These are phyloP conservation scores for Harpagoxenus sublaevis DNA, from an alignment of 2,888 invertebrate species.

Conservation along the genomic window DNA sequence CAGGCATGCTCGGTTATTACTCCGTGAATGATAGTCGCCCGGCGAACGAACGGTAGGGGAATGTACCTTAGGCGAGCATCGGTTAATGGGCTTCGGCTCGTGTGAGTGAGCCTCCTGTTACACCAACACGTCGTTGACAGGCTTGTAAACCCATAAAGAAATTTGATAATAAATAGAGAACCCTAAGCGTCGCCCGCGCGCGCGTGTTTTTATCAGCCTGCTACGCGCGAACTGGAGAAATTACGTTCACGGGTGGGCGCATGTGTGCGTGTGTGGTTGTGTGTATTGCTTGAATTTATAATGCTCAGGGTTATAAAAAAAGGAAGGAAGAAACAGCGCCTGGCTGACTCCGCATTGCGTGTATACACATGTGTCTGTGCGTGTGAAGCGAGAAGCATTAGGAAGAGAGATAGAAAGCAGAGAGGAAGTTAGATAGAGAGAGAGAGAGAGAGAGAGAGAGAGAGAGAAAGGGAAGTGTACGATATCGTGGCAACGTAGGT, in stretches of 20 bases:
- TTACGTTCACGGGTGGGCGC: slow-evolving; percentile 57
- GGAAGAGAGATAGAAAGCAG: slow-evolving; percentile 49
- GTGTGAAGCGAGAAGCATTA: slow-evolving; percentile 40
- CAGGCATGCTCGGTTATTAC: slow-evolving; percentile 74
- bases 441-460: not conserved
- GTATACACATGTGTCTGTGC: slow-evolving; percentile 37
- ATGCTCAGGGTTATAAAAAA: slow-evolving; percentile 80
- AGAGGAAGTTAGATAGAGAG: not conserved
- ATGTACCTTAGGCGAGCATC: slow-evolving; percentile 55
- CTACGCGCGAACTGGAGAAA: slow-evolving; percentile 63
- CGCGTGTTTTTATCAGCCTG: slow-evolving; percentile 73
- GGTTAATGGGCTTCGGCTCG: slow-evolving; percentile 61
- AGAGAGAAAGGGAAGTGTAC: not conserved
- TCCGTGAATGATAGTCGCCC: slow-evolving; percentile 75
- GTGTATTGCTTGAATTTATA: slow-evolving; percentile 81
- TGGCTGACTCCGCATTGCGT: slow-evolving; percentile 49
- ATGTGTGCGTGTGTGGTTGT: slow-evolving; percentile 31
- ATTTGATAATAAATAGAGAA: slow-evolving; percentile 85
- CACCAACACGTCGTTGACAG: slow-evolving; percentile 77
- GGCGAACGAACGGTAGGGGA: slow-evolving; percentile 68
- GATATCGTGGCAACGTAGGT: slow-evolving; percentile 65
- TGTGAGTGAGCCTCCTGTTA: slow-evolving; percentile 57
- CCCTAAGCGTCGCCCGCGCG: slow-evolving; percentile 47
- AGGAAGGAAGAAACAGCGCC: slow-evolving; percentile 51
- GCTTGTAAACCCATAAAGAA: slow-evolving; percentile 85